Evolutionary conservation across 2,113 vertebrate species (phyloP).

Genomic region (Gorsachius goisagi): DNA sequence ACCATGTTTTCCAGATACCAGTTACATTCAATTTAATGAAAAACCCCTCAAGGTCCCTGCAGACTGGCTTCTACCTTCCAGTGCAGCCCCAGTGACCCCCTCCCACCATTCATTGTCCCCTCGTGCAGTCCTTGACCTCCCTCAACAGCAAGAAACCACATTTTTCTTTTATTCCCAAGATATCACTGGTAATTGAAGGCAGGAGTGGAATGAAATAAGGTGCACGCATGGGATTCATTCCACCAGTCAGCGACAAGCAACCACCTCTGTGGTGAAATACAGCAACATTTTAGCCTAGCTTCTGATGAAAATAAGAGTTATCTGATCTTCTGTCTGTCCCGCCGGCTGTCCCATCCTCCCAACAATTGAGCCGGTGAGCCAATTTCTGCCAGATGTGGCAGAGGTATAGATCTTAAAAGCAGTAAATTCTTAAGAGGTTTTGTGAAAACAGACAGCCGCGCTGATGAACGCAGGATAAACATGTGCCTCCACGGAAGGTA

Average conservation of each 20-base stretch:
- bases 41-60: neutral
- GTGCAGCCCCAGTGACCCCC: neutral
- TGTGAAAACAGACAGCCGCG: neutral
- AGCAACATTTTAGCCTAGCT: neutral
- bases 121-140: neutral
- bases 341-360: neutral
- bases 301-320: neutral
- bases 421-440: neutral
- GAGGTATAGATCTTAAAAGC: neutral
- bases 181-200: neutral
- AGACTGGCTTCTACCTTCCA: neutral
- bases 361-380: neutral
- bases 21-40: neutral
- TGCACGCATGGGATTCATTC: neutral
- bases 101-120: neutral
- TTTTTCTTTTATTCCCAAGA: neutral
- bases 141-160: neutral
- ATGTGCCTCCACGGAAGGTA: fast-evolving
- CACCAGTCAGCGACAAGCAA: neutral
- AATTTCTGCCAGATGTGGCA: neutral
- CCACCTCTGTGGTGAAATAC: neutral
- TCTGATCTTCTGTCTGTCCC: neutral
- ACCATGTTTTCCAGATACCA: neutral
- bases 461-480: neutral
- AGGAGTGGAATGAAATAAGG: neutral